Evolutionary conservation across 37 sponge, comb jelly and placozoan genomes (phyloP), one percentile per base, ranked within the genome.

Genomic region (Crambe crambe): DNA sequence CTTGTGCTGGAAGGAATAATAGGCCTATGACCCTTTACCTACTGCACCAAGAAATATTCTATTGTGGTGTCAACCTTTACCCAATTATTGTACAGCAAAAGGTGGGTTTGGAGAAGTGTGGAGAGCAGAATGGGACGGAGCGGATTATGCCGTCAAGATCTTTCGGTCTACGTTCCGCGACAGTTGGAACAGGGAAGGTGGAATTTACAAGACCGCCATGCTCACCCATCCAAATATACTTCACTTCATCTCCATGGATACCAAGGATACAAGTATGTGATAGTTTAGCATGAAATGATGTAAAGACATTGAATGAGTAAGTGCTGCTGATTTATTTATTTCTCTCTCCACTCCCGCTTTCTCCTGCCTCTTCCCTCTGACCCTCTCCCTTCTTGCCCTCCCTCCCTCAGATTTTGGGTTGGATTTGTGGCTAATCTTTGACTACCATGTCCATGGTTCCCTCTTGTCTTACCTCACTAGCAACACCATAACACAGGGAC

Each of bases 391-490:
- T n/a, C n/a, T n/a, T n/a, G n/a, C n/a, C n/a, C n/a, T n/a, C n/a
- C n/a, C 17, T 58, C 44, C 77, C 21, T 21, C 26, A 76, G 79
- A 44, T 42, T 68, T 41, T 4, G 68, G 67, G 2, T 29, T 93
- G 0, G 94, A 98, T 70, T 32, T 95, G 68, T 98, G 96, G 96
- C 72, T 98, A 75, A 86, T 98, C 30, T 89, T 91, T 36, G 93
- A 98, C 40, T 98, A 90, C 79, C 99, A 98, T 56, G 73, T 72
- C 22, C 30, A 76, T 40, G 99, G 99, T 38, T 98, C 99, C 30
- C 93, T 98, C 69, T 96, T 77, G 70, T 95, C 96, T 81, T 91
- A 76, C 79, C 89, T 98, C 37, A 56, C 47, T 22, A 30, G 51
- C 17, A 58, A 81, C 47, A 74, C 43, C 20, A 37, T 94, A 20